Evolutionary conservation across 2,113 vertebrate genomes (phyloP), one percentile per base, ranked within the genome.

Genomic region (Ornithorhynchus anatinus): DNA sequence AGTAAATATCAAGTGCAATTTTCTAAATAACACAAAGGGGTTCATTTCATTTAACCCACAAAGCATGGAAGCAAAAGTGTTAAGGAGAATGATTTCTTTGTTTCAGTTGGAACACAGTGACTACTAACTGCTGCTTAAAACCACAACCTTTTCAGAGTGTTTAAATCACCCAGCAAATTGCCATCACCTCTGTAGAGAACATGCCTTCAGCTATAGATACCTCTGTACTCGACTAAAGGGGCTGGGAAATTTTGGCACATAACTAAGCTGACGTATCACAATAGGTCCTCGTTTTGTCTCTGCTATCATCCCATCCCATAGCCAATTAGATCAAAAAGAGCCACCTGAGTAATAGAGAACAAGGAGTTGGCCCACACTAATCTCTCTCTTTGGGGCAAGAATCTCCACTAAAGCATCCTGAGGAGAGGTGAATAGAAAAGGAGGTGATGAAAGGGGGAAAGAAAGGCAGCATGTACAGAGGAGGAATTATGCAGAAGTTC

Each of bases 401-500:
- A 79, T 27, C 38, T 72, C 75, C 81, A 90, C 76, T 85, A 91
- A 93, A 92, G 92, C 91, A 92, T 85, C 86, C 88, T 86, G 82
- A 92, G 73, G 75, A 50, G n/a, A 69, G 42, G 71, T 69, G 69
- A 62, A 52, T 50, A 59, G 45, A 59, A 27, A 84, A 62, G 70
- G 81, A 66, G 73, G 69, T 66, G 35, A 81, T 8, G 27, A 39
- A 77, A 75, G 52, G 74, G 61, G 56, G 11, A 17, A 9, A 65
- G 52, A 87, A 85, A 64, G 82, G 75, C 33, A 7, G 63, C 62
- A 85, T 70, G 83, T 76, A 87, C 84, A 84, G 82, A 80, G 75
- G 85, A 93, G 88, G 91, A 93, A 94, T 90, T 82, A 93, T 89
- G 90, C 92, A 92, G 87, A 92, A 75, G 85, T 95, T 99, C 97